Evolutionary conservation across 1,140 invertebrate species (phyloP).

Genomic region (Carcinoscorpius rotundicauda): DNA sequence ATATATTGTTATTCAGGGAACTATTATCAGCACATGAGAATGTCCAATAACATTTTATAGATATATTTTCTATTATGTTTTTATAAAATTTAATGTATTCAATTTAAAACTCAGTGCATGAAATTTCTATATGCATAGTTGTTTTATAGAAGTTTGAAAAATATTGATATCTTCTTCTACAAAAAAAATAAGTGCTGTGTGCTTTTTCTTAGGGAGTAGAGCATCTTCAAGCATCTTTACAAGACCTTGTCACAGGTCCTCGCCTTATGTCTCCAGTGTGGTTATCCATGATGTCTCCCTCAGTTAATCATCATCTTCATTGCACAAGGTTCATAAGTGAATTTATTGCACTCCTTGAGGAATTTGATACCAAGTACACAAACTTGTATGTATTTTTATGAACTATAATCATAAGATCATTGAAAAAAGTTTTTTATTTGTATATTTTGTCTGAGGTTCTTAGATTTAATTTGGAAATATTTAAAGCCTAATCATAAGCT

Average conservation of each 20-base stretch:
- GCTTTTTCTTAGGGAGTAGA: slow-evolving; percentile 31
- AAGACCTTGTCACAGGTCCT: slow-evolving; percentile 52
- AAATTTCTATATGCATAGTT: too few species aligned
- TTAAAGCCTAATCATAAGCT: slow-evolving; percentile 8
- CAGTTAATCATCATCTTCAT: slow-evolving; percentile 27
- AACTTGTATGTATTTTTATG: slow-evolving; percentile 56
- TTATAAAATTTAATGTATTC: too few species aligned
- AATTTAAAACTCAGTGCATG: too few species aligned
- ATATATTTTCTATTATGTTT: too few species aligned
- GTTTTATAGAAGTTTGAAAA: too few species aligned
- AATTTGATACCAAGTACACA: slow-evolving; percentile 58
- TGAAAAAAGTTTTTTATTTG: neutral
- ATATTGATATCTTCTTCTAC: too few species aligned
- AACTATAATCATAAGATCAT: too few species aligned
- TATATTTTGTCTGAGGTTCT: slow-evolving; percentile 10
- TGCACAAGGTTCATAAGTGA: slow-evolving; percentile 29
- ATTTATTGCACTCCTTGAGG: slow-evolving; percentile 32
- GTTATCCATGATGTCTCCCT: slow-evolving; percentile 44
- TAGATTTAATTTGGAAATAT: slow-evolving; percentile 6
- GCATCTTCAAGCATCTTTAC: slow-evolving; percentile 39
- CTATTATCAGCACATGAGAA: too few species aligned
- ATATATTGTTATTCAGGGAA: too few species aligned
- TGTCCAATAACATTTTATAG: too few species aligned
- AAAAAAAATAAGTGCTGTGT: slow-evolving; percentile 1
- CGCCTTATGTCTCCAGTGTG: slow-evolving; percentile 51